These are phyloP conservation scores for Oenanthe melanoleuca DNA, from an alignment of 2,113 vertebrate genomes.

Conservation along the genomic window DNA sequence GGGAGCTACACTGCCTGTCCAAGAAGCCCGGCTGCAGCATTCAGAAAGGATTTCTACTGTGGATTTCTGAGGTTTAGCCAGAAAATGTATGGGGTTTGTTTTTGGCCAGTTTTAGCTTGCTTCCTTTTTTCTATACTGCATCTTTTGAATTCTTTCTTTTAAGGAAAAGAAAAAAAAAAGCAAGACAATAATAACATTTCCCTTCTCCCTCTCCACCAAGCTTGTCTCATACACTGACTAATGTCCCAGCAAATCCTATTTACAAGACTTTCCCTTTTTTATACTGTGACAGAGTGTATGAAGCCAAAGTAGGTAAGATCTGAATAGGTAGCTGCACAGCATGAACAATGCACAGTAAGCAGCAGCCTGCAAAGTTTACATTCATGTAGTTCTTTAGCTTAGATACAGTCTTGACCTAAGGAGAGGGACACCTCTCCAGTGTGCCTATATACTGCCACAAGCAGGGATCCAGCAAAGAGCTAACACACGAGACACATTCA, in stretches of 20 bases:
- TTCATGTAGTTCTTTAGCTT: background rate
- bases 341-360: background rate
- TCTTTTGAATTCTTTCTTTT: background rate
- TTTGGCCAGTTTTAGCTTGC: background rate
- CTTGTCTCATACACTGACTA: background rate
- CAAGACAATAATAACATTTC: background rate
- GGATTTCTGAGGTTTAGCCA: conserved; percentile 14
- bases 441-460: background rate
- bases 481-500: background rate
- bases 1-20: background rate
- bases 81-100: background rate
- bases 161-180: background rate
- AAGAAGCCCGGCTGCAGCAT: conserved; percentile 42
- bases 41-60: conserved; percentile 18
- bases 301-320: background rate
- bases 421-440: background rate
- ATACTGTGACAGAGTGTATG: background rate
- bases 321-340: background rate
- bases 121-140: background rate
- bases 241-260: background rate
- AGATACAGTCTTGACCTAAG: background rate
- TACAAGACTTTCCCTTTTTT: background rate
- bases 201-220: background rate
- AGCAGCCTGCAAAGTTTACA: background rate
- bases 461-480: background rate